Percentiles rank a stretch among this genome's conserved stretches.
Conservation (phyloP, 2,113 vertebrate species). For the Micromys minutus region DNA sequence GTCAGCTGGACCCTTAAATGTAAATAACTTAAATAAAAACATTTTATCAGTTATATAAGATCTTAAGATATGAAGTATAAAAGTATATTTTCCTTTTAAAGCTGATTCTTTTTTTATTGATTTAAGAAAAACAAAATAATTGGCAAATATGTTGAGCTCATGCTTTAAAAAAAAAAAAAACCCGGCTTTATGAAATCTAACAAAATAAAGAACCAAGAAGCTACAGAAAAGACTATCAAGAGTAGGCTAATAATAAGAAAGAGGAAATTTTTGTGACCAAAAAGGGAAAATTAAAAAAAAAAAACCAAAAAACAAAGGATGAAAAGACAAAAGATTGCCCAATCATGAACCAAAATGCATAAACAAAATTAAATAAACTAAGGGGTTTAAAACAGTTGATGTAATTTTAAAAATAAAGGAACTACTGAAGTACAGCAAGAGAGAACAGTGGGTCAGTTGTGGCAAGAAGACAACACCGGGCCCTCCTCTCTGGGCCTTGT, state of each 20-base stretch:
- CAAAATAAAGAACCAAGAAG: background rate
- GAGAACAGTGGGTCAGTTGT: background rate
- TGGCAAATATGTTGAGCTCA: constrained; percentile 85
- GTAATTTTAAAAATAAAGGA: background rate
- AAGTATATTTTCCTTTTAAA: constrained; percentile 86
- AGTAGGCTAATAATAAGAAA: background rate
- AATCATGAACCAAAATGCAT: background rate
- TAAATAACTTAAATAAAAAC: constrained; percentile 97
- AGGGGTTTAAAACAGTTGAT: background rate
- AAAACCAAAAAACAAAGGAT: background rate
- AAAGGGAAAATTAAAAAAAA: background rate
- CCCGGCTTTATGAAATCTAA: background rate
- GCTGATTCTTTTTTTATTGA: constrained; percentile 87
- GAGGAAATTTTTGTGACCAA: background rate
- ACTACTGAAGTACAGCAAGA: background rate
- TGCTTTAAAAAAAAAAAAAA: constrained; percentile 69
- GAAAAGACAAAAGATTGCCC: background rate
- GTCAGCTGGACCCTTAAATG: constrained; percentile 90
- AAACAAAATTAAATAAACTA: background rate
- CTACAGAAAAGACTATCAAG: background rate
- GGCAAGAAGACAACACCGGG: background rate
- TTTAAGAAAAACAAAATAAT: constrained; percentile 88
- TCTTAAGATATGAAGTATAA: constrained; percentile 83
- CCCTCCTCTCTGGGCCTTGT: background rate
- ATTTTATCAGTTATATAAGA: constrained; percentile 89